phyloP scores from a whole-genome alignment of 2,797 vertebrate genomes.

The Paguma larvata region DNA sequence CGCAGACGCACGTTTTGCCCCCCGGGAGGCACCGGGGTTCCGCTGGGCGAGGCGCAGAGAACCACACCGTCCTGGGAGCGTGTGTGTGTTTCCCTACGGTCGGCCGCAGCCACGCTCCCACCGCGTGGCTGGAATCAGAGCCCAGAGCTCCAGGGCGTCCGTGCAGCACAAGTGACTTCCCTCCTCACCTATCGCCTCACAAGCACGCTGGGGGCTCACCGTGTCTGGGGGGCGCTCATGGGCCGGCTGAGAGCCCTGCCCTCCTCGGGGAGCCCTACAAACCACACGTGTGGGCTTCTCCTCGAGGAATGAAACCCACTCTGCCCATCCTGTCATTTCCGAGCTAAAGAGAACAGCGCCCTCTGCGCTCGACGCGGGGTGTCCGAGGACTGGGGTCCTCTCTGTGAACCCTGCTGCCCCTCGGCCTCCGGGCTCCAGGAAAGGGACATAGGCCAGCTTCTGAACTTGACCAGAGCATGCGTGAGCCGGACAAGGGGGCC shows the following conservation, averaged over 20 bases:
- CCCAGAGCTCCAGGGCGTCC: neutral
- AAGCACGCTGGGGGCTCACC: rapidly evolving
- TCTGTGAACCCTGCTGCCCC: neutral
- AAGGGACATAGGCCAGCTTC: neutral
- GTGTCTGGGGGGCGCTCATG: neutral
- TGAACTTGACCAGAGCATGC: neutral
- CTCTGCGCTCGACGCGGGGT: too few relatives aligned
- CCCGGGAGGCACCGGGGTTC: neutral
- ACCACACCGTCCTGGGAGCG: neutral
- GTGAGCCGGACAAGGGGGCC: neutral
- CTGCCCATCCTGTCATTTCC: neutral
- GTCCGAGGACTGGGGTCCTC: neutral
- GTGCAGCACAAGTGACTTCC: neutral
- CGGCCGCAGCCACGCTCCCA: neutral
- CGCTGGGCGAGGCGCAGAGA: neutral
- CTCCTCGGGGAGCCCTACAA: neutral
- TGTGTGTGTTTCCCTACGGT: neutral
- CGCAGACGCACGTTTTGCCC: neutral
- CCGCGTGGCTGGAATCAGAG: neutral
- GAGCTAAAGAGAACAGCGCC: neutral
- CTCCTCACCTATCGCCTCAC: neutral
- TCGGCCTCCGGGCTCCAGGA: neutral
- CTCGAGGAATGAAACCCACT: neutral
- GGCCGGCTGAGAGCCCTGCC: neutral
- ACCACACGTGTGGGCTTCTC: neutral